Percentiles rank a stretch among this genome's conserved stretches.
Conservation (phyloP, 1,140 invertebrate species). For the Hestina assimilis region DNA sequence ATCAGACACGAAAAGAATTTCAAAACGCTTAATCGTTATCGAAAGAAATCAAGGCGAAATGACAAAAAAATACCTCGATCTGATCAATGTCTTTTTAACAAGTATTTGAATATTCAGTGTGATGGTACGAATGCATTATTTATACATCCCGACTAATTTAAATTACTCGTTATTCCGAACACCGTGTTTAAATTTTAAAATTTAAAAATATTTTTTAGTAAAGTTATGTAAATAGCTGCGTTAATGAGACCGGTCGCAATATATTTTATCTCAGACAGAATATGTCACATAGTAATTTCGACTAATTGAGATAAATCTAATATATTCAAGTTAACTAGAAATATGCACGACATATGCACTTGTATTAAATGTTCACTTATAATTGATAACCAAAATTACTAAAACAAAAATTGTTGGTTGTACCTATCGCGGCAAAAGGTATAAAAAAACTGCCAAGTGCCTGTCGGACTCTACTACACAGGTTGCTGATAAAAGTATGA, state of each 20-base stretch:
- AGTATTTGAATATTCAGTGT: slow-evolving; percentile 22
- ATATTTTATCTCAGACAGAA: slow-evolving; percentile 19
- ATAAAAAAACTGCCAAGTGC: too few species aligned
- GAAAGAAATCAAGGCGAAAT: slow-evolving; percentile 16
- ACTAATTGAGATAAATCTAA: slow-evolving; percentile 12
- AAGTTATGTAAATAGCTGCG: slow-evolving; percentile 11
- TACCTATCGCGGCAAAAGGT: too few species aligned
- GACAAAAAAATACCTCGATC: slow-evolving; percentile 3
- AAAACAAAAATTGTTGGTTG: too few species aligned
- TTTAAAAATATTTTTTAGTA: slow-evolving; percentile 6
- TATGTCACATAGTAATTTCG: slow-evolving; percentile 6
- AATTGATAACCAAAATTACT: too few species aligned
- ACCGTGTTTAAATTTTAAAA: slow-evolving; percentile 2
- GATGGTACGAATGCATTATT: slow-evolving; percentile 19
- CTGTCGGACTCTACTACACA: too few species aligned
- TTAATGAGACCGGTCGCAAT: slow-evolving; percentile 13
- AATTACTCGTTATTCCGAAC: slow-evolving; percentile 4
- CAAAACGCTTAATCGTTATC: slow-evolving; percentile 3
- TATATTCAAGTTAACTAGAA: too few species aligned
- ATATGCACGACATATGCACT: too few species aligned
- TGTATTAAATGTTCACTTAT: too few species aligned
- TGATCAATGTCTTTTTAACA: slow-evolving; percentile 24
- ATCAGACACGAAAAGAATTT: slow-evolving; percentile 1
- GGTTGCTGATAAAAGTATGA: too few species aligned
- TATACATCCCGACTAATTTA: slow-evolving; percentile 22